These are phyloP conservation scores for Hydrozoanthus gracilis DNA, from an alignment of 92 coral and sea anemone species.

Conservation along the genomic window DNA sequence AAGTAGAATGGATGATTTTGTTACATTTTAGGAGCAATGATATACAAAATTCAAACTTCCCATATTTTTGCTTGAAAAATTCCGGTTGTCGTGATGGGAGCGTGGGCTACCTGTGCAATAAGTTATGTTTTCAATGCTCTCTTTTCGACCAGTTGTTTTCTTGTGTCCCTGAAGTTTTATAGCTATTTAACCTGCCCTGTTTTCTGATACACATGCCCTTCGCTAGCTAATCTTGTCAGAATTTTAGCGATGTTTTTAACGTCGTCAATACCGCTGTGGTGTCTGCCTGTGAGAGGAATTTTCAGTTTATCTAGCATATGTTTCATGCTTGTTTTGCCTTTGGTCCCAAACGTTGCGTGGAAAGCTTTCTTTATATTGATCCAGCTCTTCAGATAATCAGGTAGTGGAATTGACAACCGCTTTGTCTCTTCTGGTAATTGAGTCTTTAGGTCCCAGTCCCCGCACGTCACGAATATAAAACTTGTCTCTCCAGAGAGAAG, in stretches of 20 bases:
- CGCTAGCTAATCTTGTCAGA: conserved; percentile 23
- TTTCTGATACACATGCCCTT: conserved; percentile 38
- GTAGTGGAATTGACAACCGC: conserved; percentile 2
- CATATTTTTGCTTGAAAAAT: too few relatives aligned
- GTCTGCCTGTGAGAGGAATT: conserved; percentile 38
- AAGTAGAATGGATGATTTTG: too few relatives aligned
- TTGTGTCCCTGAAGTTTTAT: too few relatives aligned
- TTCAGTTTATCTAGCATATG: neutral
- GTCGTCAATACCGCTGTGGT: conserved; percentile 40
- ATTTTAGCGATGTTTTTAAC: conserved; percentile 43
- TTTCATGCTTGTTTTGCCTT: conserved; percentile 32
- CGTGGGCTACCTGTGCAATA: too few relatives aligned
- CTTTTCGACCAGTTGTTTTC: too few relatives aligned
- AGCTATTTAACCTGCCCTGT: conserved; percentile 27
- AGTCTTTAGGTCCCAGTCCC: conserved; percentile 42
- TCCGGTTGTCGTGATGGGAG: too few relatives aligned
- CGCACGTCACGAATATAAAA: conserved; percentile 38
- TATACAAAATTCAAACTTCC: too few relatives aligned
- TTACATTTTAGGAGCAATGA: too few relatives aligned
- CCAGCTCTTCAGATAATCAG: conserved; percentile 36
- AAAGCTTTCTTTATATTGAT: conserved; percentile 40
- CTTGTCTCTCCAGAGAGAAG: conserved; percentile 8
- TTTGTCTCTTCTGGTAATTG: conserved; percentile 25
- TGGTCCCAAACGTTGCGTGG: conserved; percentile 13
- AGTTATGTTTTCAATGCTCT: too few relatives aligned